A percentile compares a stretch with the other conserved stretches of the same genome.
phyloP scores from a whole-genome alignment of 2,888 invertebrate species.

The Muschampia staudingeri region DNA sequence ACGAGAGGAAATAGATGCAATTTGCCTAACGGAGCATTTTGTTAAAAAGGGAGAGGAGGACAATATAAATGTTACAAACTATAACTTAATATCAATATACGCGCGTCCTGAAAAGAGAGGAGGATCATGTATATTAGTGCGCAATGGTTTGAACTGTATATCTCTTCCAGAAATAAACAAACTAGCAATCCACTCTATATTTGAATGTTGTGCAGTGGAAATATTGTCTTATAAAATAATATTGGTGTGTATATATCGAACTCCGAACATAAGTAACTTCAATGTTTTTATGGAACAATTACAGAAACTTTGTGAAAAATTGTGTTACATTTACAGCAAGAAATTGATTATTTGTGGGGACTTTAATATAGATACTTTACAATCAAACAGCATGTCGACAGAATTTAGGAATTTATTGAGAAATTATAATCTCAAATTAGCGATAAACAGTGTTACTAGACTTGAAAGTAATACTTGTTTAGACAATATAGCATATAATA shows the following conservation, averaged over 20 bases:
- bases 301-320: neutral
- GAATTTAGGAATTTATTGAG: too few relatives aligned
- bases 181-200: neutral
- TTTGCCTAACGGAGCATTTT: conserved; percentile 26
- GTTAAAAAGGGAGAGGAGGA: neutral
- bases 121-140: neutral
- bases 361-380: too few relatives aligned
- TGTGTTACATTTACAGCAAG: neutral
- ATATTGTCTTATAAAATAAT: neutral
- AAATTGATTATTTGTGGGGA: too few relatives aligned
- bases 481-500: too few relatives aligned
- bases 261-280: conserved; percentile 10
- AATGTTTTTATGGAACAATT: neutral
- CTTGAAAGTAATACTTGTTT: too few relatives aligned
- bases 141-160: neutral
- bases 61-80: neutral
- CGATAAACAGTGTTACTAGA: too few relatives aligned
- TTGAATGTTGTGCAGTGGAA: conserved; percentile 25
- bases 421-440: too few relatives aligned
- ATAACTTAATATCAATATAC: neutral
- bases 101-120: conserved; percentile 7
- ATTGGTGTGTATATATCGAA: conserved; percentile 13
- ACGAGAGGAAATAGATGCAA: neutral
- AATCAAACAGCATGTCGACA: too few relatives aligned
- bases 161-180: neutral